Conservation (phyloP, 2,888 invertebrate species). For the Ommatoiulus sabulosus region DNA sequence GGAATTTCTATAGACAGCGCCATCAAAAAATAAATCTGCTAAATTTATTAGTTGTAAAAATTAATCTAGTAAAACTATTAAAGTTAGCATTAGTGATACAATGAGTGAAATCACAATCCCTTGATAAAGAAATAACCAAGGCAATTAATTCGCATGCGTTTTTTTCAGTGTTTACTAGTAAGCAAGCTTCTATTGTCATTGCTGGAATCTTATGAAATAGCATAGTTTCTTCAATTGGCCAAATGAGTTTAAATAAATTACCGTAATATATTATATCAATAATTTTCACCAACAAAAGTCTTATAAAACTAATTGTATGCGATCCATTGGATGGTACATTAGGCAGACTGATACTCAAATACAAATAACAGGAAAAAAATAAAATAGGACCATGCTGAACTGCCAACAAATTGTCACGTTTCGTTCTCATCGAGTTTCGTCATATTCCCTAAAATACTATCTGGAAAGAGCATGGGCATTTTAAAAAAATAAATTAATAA, state of each 20-base stretch:
- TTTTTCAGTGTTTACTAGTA: too few species aligned
- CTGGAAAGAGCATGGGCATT: not conserved
- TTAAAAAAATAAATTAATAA: not conserved
- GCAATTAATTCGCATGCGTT: not conserved
- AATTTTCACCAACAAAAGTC: not conserved
- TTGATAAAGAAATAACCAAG: not conserved
- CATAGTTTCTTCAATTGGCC: not conserved
- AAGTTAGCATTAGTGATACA: not conserved
- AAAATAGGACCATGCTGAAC: not conserved
- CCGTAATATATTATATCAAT: not conserved
- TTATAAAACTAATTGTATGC: not conserved
- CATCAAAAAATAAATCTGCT: conserved; percentile 15
- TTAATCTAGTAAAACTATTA: not conserved
- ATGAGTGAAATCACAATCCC: not conserved
- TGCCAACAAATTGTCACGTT: conserved; percentile 14
- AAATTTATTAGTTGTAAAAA: not conserved
- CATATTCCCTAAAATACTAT: not conserved
- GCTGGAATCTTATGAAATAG: not conserved
- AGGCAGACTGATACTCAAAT: not conserved
- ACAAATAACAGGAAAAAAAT: not conserved
- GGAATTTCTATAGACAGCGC: not conserved
- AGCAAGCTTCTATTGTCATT: not conserved
- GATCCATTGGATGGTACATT: not conserved
- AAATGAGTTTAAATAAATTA: conserved; percentile 21
- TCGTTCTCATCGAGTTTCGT: not conserved